phyloP scores from a whole-genome alignment of 2,888 invertebrate genomes.

The Ecliptopera silaceata region DNA sequence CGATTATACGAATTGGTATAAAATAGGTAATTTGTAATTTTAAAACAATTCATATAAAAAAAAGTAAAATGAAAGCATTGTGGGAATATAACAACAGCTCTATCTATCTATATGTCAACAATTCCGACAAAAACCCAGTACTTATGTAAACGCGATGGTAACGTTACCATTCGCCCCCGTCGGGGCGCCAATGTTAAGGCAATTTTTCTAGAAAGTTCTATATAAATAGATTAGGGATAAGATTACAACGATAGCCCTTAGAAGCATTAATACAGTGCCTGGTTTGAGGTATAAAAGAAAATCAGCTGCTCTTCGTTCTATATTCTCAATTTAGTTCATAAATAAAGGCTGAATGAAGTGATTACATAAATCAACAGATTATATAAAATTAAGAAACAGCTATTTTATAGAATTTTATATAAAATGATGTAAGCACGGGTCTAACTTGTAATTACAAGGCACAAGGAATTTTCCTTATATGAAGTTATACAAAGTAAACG shows the following conservation, averaged over 20 bases:
- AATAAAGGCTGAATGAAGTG: background rate
- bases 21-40: background rate
- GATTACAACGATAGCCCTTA: slow-evolving; percentile 31
- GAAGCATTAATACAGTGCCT: slow-evolving; percentile 42
- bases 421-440: slow-evolving; percentile 17
- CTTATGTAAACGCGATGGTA: slow-evolving; percentile 16
- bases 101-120: slow-evolving; percentile 1
- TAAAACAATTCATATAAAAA: too few species aligned
- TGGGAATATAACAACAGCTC: too few species aligned
- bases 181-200: slow-evolving; percentile 23
- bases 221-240: slow-evolving; percentile 15
- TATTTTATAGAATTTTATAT: slow-evolving; percentile 1
- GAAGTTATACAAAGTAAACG: slow-evolving; percentile 7
- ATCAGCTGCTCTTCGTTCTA: slow-evolving; percentile 43
- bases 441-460: slow-evolving; percentile 22
- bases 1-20: background rate
- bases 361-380: slow-evolving; percentile 7
- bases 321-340: slow-evolving; percentile 2
- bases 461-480: slow-evolving; percentile 27
- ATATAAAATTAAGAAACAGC: background rate
- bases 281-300: slow-evolving; percentile 42
- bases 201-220: slow-evolving; percentile 18
- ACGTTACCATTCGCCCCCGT: slow-evolving; percentile 2
- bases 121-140: slow-evolving; percentile 24
- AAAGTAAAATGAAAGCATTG: too few species aligned